phyloP scores from a whole-genome alignment of 35 echinoderm and acorn worm genomes.

The Ophiothrix spiculata region DNA sequence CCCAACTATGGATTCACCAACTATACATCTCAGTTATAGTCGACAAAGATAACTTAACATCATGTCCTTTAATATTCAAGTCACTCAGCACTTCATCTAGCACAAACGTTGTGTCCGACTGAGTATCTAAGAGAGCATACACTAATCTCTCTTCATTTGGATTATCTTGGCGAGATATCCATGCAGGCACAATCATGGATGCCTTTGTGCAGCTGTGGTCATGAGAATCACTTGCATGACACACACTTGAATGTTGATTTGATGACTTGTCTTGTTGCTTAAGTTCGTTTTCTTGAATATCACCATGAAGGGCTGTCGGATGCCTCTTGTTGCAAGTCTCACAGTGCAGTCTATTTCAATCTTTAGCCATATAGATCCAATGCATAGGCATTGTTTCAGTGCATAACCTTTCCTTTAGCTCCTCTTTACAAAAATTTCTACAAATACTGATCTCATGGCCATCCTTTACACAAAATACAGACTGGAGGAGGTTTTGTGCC shows the following conservation, averaged over 20 bases:
- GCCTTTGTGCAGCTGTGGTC: slow-evolving; percentile 29
- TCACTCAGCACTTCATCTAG: slow-evolving; percentile 34
- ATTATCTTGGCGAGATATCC: slow-evolving; percentile 45
- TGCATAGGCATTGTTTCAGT: slow-evolving; percentile 46
- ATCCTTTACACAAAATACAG: no score
- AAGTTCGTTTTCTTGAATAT: slow-evolving; percentile 9
- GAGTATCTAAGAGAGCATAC: slow-evolving; percentile 68
- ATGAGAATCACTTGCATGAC: slow-evolving; percentile 21
- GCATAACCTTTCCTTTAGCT: slow-evolving; percentile 30
- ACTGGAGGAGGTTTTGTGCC: no score
- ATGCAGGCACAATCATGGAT: slow-evolving; percentile 69
- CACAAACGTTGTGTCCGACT: slow-evolving; percentile 66
- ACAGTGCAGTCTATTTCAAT: slow-evolving; percentile 40
- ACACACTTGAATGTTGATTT: background rate
- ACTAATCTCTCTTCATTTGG: slow-evolving; percentile 35
- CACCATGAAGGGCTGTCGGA: slow-evolving; percentile 56
- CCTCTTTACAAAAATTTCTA: no score
- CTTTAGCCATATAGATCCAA: slow-evolving; percentile 50
- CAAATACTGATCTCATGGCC: no score
- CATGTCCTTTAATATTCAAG: background rate
- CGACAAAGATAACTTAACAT: slow-evolving; percentile 42
- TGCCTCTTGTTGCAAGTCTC: slow-evolving; percentile 23
- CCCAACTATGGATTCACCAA: background rate
- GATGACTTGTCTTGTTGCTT: background rate
- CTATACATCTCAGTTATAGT: slow-evolving; percentile 47